A percentile compares a stretch with the other conserved stretches of the same genome.
phyloP scores from a whole-genome alignment of 64 coral and sea anemone genomes.

The Acropora tenuis region DNA sequence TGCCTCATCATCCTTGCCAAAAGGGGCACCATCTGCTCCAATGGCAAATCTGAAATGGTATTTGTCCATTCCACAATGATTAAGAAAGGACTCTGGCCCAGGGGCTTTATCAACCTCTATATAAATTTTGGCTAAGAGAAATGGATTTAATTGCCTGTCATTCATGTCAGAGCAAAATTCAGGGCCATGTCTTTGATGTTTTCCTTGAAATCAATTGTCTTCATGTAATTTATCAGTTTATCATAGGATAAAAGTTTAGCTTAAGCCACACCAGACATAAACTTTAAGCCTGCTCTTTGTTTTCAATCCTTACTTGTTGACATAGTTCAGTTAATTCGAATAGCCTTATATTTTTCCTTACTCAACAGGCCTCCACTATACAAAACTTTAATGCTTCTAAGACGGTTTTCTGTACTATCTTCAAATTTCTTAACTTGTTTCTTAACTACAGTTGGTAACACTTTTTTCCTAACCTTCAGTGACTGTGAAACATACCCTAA shows the following conservation, averaged over 20 bases:
- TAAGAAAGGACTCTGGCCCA: conserved; percentile 39
- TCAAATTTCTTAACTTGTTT: no score
- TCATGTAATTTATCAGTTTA: conserved; percentile 49
- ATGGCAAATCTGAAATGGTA: conserved; percentile 49
- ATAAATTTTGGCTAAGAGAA: conserved; percentile 33
- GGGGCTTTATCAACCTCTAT: conserved; percentile 48
- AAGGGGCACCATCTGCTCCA: not conserved
- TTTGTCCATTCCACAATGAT: conserved; percentile 24
- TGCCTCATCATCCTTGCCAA: conserved; percentile 46
- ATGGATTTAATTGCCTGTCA: conserved; percentile 29
- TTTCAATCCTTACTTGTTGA: conserved; percentile 10
- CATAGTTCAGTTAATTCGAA: conserved; percentile 62
- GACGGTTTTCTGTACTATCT: not conserved
- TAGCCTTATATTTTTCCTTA: conserved; percentile 50
- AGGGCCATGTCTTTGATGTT: conserved; percentile 43
- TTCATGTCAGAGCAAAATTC: conserved; percentile 44
- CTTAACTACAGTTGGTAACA: conserved; percentile 14
- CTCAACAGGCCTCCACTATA: conserved; percentile 43
- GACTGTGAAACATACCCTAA: conserved; percentile 32
- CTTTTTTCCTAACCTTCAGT: conserved; percentile 34
- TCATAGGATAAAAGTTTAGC: conserved; percentile 57
- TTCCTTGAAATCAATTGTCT: conserved; percentile 28
- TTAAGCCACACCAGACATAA: conserved; percentile 15
- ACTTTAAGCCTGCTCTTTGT: conserved; percentile 31
- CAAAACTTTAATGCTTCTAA: conserved; percentile 32